Percentiles rank a stretch among this genome's conserved stretches.
Evolutionary conservation across 2,113 vertebrate species (phyloP).

Genomic region (Chaetops frenatus): DNA sequence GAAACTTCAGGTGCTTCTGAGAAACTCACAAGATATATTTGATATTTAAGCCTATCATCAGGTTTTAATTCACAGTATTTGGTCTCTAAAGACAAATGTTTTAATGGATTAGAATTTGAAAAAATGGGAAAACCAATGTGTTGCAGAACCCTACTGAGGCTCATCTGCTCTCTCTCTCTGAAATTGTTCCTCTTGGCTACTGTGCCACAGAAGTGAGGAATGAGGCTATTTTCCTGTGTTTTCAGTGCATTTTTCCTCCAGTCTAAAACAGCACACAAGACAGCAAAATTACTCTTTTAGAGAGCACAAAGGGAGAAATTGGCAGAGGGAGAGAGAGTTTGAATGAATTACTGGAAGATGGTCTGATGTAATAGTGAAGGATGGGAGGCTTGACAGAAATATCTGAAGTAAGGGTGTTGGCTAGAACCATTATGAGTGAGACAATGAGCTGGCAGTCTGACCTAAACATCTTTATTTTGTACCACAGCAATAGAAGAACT

Average conservation of each 20-base stretch:
- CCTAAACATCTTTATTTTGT: background rate
- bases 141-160: background rate
- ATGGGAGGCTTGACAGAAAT: background rate
- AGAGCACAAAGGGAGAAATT: background rate
- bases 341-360: slow-evolving; percentile 18
- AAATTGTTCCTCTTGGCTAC: background rate
- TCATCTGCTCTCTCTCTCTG: background rate
- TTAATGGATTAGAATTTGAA: background rate
- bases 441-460: slow-evolving; percentile 5
- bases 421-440: background rate
- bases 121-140: background rate
- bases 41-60: background rate
- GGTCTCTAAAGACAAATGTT: background rate
- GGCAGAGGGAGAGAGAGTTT: background rate
- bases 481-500: background rate
- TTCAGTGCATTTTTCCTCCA: background rate
- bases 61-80: background rate
- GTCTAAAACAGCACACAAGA: background rate
- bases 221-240: background rate
- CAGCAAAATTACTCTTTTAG: background rate
- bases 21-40: background rate
- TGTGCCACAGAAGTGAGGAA: background rate
- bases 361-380: background rate
- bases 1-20: background rate
- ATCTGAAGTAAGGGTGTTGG: background rate